Base-by-base conservation (phyloP, 2,113 vertebrate species). In the Athene noctua region DNA sequence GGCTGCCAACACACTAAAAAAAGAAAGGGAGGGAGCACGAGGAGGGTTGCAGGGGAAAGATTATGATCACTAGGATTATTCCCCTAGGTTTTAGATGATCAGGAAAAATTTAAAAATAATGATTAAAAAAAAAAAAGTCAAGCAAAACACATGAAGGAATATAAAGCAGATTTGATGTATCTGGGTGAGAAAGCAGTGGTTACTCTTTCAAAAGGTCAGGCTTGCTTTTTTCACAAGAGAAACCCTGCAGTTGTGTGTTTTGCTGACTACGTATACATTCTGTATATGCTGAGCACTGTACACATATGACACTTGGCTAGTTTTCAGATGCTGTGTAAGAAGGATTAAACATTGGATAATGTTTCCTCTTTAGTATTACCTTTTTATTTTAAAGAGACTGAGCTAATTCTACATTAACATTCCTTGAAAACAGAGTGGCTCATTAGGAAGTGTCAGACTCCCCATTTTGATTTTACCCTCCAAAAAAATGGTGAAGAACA, bases 21-120 rank as follows among this genome's bases (percentile, higher is more conserved):
- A 86, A 80, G 71, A 54, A 80, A 84, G 32, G 61, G 51, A 88
- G 54, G 59, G 61, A 96, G 87, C n/a, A 65, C 49, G 54, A 92
- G 66, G 46, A 83, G 80, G 13, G 9, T 67, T 95, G 71, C 55
- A 90, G 42, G 75, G 92, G 68, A 96, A 94, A 84, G 55, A 94
- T 94, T 94, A 94, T 72, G 86, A 93, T 94, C 66, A 73, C 94
- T 94, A 94, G 70, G 44, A 63, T 95, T 93, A 93, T 94, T 97
- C 97, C 96, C 95, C 83, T 66, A 94, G 92, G 96, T 89, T 97
- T 96, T 91, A 32, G 51, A 93, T 93, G 91, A 97, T 95, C 65
- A 92, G 93, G 92, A 92, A 95, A 97, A 95, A 63, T 13, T 40
- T 78, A 82, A 80, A 97, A 96, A 95, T 80, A 86, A 66, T 85